Conservation (phyloP, 53 echinoderm and acorn worm genomes). For the Holothuria scabra region DNA sequence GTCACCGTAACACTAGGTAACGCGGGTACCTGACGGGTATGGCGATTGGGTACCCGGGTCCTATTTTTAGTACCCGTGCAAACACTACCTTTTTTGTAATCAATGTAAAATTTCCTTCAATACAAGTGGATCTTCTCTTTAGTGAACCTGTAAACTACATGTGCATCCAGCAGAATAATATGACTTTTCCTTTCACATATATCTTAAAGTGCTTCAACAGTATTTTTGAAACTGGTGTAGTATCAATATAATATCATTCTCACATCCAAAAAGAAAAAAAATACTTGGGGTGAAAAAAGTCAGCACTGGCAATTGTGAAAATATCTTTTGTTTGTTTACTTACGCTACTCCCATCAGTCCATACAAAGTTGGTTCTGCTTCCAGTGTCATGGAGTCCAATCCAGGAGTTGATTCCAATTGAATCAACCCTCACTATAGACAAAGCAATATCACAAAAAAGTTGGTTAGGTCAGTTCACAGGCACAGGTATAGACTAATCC, state of each 20-base stretch:
- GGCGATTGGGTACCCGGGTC: too few relatives aligned
- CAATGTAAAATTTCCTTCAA: too few relatives aligned
- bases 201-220: too few relatives aligned
- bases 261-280: background rate
- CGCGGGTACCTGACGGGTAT: too few relatives aligned
- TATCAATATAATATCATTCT: background rate
- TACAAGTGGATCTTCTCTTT: too few relatives aligned
- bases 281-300: background rate
- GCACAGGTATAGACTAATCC: background rate
- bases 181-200: too few relatives aligned
- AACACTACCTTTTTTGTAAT: too few relatives aligned
- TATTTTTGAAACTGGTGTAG: too few relatives aligned
- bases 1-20: too few relatives aligned
- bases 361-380: slow-evolving; percentile 69
- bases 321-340: slow-evolving; percentile 15
- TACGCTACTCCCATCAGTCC: slow-evolving; percentile 70
- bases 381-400: slow-evolving; percentile 70
- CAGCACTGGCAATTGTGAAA: background rate
- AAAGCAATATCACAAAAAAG: background rate
- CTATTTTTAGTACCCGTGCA: too few relatives aligned
- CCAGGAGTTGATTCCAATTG: slow-evolving; percentile 52
- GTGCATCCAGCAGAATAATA: too few relatives aligned
- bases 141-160: too few relatives aligned
- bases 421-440: slow-evolving; percentile 51
- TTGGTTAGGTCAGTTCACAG: background rate